Percentiles rank a stretch among this genome's conserved stretches.
Conservation (phyloP, 1,140 invertebrate genomes). For the Doryteuthis pealeii region DNA sequence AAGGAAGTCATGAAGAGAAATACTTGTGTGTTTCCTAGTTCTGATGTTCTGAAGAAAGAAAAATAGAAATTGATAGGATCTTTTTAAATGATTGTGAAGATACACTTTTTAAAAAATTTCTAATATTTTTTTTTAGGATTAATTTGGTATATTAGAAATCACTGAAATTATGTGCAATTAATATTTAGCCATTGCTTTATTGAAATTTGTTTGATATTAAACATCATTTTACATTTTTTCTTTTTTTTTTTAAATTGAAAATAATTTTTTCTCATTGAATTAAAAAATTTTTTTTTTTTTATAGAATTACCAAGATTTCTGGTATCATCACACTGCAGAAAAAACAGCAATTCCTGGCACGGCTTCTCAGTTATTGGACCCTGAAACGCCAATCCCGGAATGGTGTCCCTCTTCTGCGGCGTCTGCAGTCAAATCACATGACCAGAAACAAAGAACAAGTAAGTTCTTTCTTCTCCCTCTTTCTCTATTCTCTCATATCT, state of each 20-base stretch:
- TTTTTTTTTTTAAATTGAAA: background rate
- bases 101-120: too few relatives aligned
- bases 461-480: slow-evolving; percentile 21
- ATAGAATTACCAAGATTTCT: slow-evolving; percentile 71
- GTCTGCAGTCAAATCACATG: slow-evolving; percentile 63
- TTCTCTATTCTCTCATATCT: too few relatives aligned
- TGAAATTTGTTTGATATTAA: too few relatives aligned
- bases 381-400: slow-evolving; percentile 93
- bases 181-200: too few relatives aligned
- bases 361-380: slow-evolving; percentile 79
- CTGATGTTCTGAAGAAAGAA: too few relatives aligned
- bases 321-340: slow-evolving; percentile 70
- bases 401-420: slow-evolving; percentile 88
- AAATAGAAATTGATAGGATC: too few relatives aligned
- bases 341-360: slow-evolving; percentile 84
- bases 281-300: slow-evolving; percentile 24
- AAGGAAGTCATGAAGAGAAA: too few relatives aligned
- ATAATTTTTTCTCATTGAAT: background rate
- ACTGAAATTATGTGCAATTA: too few relatives aligned
- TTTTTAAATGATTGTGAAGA: too few relatives aligned
- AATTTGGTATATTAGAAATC: too few relatives aligned
- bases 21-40: too few relatives aligned
- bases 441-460: slow-evolving; percentile 53
- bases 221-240: background rate
- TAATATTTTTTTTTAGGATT: too few relatives aligned